These are phyloP conservation scores for Porites lutea DNA, from an alignment of 64 coral and sea anemone species.

Conservation along the genomic window DNA sequence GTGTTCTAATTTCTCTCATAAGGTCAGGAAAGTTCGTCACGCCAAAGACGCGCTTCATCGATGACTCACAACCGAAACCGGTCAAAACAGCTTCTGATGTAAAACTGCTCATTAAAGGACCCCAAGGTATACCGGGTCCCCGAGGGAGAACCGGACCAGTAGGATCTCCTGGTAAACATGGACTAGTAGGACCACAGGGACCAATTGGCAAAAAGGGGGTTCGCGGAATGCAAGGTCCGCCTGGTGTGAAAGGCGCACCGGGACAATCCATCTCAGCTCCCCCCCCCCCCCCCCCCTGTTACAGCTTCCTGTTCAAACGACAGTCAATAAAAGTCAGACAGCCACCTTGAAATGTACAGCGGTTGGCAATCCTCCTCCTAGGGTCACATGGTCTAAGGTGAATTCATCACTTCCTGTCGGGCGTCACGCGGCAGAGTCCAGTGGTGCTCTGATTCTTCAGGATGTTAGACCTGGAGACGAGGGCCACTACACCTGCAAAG, in stretches of 20 bases:
- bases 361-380: constrained; percentile 32
- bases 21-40: not conserved
- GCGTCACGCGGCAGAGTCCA: not conserved
- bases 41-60: not conserved
- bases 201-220: constrained; percentile 12
- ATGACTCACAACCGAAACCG: not conserved
- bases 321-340: constrained; percentile 35
- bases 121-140: constrained; percentile 1
- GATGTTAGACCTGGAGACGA: constrained; percentile 16
- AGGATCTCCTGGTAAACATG: constrained; percentile 56
- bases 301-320: constrained; percentile 7
- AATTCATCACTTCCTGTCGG: constrained; percentile 12
- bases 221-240: constrained; percentile 10
- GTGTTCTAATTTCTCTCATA: no score
- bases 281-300: constrained; percentile 15
- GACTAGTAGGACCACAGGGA: constrained; percentile 30
- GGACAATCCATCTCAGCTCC: constrained; percentile 47
- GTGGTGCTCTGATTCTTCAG: constrained; percentile 1
- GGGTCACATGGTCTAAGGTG: constrained; percentile 36
- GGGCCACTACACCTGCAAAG: constrained; percentile 54
- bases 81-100: not conserved
- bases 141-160: constrained; percentile 9
- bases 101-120: constrained; percentile 14
- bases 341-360: constrained; percentile 54
- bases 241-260: constrained; percentile 29